Evolutionary conservation across 2,797 vertebrate species (phyloP).

Genomic region (Miichthys miiuy): DNA sequence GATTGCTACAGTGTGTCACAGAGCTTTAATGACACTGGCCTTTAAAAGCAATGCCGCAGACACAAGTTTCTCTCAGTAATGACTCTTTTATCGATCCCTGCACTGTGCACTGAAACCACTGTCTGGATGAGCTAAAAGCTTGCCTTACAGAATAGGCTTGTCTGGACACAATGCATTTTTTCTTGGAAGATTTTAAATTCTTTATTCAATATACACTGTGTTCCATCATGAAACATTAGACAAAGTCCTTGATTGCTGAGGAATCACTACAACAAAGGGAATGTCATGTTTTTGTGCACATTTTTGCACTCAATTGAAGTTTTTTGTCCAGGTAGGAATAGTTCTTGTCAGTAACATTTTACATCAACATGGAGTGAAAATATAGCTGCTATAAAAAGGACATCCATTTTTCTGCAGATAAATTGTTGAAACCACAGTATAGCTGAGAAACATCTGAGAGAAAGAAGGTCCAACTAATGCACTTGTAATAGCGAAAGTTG

Average conservation of each 20-base stretch:
- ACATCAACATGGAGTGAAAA: not conserved
- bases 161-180: constrained; percentile 16
- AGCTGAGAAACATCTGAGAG: not conserved
- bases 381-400: not conserved
- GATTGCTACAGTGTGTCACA: constrained; percentile 28
- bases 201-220: constrained; percentile 37
- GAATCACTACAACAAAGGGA: not conserved
- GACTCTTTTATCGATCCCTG: constrained; percentile 44
- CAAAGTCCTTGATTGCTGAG: constrained; percentile 21
- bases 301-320: not conserved
- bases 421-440: not conserved
- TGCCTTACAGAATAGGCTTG: constrained; percentile 19
- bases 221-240: constrained; percentile 14
- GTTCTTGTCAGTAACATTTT: constrained; percentile 2
- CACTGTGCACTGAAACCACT: constrained; percentile 9
- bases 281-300: constrained; percentile 2
- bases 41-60: constrained; percentile 40
- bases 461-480: not conserved
- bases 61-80: constrained; percentile 39
- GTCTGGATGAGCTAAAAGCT: constrained; percentile 27
- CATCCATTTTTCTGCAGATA: not conserved
- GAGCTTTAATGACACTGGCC: constrained; percentile 26
- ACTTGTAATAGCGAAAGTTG: not conserved
- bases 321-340: not conserved
- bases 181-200: constrained; percentile 39